Evolutionary conservation across 2,113 vertebrate species (phyloP).

Genomic region (Mixornis gularis): DNA sequence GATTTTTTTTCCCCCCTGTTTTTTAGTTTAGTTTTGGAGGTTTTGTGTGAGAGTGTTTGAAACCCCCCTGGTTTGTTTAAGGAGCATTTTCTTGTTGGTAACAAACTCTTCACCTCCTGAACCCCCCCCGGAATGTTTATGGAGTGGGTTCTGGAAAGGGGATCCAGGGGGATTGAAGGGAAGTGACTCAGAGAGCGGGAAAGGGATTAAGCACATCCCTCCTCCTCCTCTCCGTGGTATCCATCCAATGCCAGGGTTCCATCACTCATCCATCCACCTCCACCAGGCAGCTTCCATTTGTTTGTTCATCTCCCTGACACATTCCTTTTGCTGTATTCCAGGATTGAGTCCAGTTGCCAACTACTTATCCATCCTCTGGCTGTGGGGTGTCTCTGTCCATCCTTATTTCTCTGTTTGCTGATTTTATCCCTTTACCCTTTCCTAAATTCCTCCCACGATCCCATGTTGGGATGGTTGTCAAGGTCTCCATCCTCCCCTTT

Average conservation of each 20-base stretch:
- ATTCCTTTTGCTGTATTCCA: neutral
- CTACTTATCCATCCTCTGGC: neutral
- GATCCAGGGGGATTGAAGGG: neutral
- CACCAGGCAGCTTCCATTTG: neutral
- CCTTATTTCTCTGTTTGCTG: neutral
- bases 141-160: conserved; percentile 6
- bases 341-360: fast-evolving
- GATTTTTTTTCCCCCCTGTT: neutral
- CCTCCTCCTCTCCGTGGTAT: neutral
- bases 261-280: neutral
- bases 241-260: neutral
- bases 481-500: neutral
- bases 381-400: neutral
- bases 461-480: neutral
- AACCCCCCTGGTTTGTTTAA: conserved; percentile 9
- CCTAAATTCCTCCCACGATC: neutral
- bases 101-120: neutral
- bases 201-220: neutral
- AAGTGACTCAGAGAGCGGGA: neutral
- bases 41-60: neutral
- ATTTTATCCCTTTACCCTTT: neutral
- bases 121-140: neutral
- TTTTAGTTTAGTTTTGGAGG: conserved; percentile 14
- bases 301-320: neutral
- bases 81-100: neutral